phyloP scores from a whole-genome alignment of 1,140 invertebrate genomes.

The Zaprionus lachaisei region DNA sequence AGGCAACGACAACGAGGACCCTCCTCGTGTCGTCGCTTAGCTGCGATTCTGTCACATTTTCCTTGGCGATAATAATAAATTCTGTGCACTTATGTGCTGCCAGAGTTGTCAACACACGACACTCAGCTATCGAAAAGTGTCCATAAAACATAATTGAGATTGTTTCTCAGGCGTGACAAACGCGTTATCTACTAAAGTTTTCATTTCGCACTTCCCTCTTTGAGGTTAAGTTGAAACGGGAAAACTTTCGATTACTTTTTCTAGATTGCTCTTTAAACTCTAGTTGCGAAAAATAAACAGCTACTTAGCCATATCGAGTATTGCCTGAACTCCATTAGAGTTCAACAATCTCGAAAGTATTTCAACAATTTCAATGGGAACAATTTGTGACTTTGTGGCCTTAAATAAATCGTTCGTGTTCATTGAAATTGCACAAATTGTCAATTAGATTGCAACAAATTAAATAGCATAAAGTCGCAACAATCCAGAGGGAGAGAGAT shows the following conservation, averaged over 20 bases:
- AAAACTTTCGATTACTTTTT: not conserved
- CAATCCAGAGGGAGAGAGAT: not conserved
- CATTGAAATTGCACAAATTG: conserved; percentile 50
- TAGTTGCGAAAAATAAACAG: not conserved
- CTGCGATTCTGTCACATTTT: conserved; percentile 69
- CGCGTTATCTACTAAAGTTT: not conserved
- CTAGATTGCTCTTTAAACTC: not conserved
- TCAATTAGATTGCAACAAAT: conserved; percentile 52
- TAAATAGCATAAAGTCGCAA: conserved; percentile 34
- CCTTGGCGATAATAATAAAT: conserved; percentile 63
- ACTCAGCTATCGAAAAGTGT: conserved; percentile 48
- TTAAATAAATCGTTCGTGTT: conserved; percentile 35
- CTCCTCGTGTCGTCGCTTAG: conserved; percentile 61
- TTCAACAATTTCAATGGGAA: not conserved
- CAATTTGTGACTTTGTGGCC: not conserved
- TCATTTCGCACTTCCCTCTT: not conserved
- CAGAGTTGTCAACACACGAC: conserved; percentile 15
- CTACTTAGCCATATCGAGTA: not conserved
- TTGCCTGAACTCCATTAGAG: not conserved
- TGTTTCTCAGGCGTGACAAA: conserved; percentile 51
- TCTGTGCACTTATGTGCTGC: conserved; percentile 69
- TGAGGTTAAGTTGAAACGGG: not conserved
- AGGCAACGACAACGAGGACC: not conserved
- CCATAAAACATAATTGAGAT: conserved; percentile 77
- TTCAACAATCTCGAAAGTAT: not conserved